Evolutionary conservation across 2,888 invertebrate species (phyloP), one percentile per base, ranked within the genome.

Genomic region (Drosophila leonis): DNA sequence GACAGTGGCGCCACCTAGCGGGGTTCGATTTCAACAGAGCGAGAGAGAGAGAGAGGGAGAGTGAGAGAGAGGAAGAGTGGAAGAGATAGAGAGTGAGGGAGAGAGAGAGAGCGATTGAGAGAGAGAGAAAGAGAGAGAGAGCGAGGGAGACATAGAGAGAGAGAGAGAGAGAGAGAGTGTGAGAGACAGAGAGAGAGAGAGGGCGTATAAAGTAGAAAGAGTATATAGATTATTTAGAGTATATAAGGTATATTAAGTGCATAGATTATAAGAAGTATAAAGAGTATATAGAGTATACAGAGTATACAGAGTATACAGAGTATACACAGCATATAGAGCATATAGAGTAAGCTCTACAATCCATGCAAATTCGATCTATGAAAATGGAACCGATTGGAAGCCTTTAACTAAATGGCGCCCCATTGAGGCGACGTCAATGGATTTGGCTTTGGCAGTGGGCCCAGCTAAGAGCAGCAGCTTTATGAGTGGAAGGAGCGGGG

Each of bases 1-100:
- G 15, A 0, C 83, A 85, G 78, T 42, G 88, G 65, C 73, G 80
- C 42, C 49, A 29, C 37, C 59, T 39, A 15, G 59, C 29, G 59
- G 59, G 59, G 49, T 4, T 33, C 49, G 4, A 7, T 13, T 1
- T 1, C 7, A 49, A 7, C n/a, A 18, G 7, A 18, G 18, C 12
- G n/a, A 48, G 1, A 24, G 24, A n/a, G n/a, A n/a, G n/a, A n/a
- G n/a, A n/a, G n/a, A n/a, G n/a, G n/a, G n/a, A n/a, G n/a, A n/a
- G n/a, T n/a, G n/a, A n/a, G n/a, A n/a, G n/a, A n/a, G n/a, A n/a
- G n/a, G n/a, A n/a, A n/a, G n/a, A n/a, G n/a, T n/a, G n/a, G 7
- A 6, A 6, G 12, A 13, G 41, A 41, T 2, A 8, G n/a, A 20
- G 42, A 20, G 12, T 1, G 12, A n/a, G n/a, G n/a, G n/a, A n/a